A percentile compares a stretch with the other conserved stretches of the same genome.
Conservation (phyloP, 2,797 vertebrate genomes). For the Novumbra hubbsi region DNA sequence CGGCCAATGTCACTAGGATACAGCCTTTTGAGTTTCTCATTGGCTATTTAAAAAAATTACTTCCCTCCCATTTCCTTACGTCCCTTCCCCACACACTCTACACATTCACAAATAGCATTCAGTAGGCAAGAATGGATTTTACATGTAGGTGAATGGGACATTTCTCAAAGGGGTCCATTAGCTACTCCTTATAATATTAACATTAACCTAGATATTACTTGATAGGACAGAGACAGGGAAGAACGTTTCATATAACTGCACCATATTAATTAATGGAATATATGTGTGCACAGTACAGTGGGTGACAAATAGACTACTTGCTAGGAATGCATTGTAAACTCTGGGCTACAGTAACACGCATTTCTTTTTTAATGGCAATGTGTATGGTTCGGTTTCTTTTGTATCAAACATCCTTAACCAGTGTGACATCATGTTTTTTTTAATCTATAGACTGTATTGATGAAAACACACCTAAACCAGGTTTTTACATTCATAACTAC, state of each 20-base stretch:
- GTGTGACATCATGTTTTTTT: constrained; percentile 1
- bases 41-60: neutral
- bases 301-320: too few species aligned
- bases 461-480: constrained; percentile 9
- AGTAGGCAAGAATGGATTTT: neutral
- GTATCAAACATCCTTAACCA: neutral
- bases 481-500: neutral
- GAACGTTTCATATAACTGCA: too few species aligned
- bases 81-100: neutral
- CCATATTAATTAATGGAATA: too few species aligned
- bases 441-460: constrained; percentile 21
- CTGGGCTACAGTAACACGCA: neutral
- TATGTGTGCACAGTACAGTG: too few species aligned
- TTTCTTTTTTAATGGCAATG: neutral
- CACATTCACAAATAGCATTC: neutral
- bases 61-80: neutral
- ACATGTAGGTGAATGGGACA: neutral
- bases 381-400: neutral
- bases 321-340: neutral
- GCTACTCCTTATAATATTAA: neutral
- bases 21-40: neutral
- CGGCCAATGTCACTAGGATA: neutral
- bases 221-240: neutral
- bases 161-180: neutral
- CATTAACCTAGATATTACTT: neutral